These are phyloP conservation scores for Brachionus paranguensis DNA, from an alignment of 1,140 invertebrate species.

Conservation along the genomic window DNA sequence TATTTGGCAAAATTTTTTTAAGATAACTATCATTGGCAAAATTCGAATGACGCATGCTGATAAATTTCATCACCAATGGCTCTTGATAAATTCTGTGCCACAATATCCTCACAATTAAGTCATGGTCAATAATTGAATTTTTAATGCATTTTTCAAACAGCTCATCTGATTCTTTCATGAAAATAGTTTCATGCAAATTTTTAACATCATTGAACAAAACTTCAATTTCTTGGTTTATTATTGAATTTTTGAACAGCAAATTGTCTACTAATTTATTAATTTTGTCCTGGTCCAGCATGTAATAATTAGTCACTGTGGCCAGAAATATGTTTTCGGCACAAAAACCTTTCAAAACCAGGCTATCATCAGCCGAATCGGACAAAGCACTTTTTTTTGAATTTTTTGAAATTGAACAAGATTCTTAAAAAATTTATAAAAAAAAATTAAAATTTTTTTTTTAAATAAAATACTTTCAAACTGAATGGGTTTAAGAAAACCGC, in stretches of 20 bases:
- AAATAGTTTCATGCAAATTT: not conserved
- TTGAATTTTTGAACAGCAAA: not conserved
- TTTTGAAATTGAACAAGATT: not conserved
- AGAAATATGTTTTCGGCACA: not conserved
- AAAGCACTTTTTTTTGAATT: not conserved
- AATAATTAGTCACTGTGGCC: not conserved
- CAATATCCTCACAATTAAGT: not conserved
- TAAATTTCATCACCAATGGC: conserved; percentile 27
- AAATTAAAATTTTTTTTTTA: not conserved
- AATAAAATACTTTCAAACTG: not conserved
- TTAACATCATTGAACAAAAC: not conserved
- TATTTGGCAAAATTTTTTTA: not conserved
- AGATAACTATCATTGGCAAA: not conserved
- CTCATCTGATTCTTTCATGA: not conserved
- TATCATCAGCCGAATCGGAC: not conserved
- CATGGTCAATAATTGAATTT: conserved; percentile 15
- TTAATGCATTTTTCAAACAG: not conserved
- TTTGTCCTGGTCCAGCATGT: not conserved
- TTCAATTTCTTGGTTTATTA: conserved; percentile 18
- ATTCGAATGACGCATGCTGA: conserved; percentile 30
- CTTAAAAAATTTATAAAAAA: not conserved
- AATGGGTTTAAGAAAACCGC: not conserved
- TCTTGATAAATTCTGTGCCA: conserved; percentile 25
- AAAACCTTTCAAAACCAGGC: not conserved
- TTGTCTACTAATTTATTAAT: not conserved